Base-by-base conservation (phyloP, 2,888 invertebrate genomes). In the Phengaris arion region DNA sequence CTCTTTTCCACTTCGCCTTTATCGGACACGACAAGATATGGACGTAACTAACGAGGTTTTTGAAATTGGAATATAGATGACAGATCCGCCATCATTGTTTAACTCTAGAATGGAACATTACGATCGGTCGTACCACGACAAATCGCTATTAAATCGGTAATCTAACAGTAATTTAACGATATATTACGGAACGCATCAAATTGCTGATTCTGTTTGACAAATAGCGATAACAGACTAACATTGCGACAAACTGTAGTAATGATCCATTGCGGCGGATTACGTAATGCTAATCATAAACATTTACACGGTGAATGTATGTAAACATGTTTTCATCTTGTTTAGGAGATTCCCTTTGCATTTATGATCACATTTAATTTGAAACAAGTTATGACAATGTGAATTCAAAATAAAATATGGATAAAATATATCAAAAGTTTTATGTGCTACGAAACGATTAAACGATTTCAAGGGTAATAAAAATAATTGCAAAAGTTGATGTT, bases 21-120 rank as follows among this genome's bases (percentile, higher is more conserved):
- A 35, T 4, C 35, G 35, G 35, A 35, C 35, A 35, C 2, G 35
- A 35, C 3, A 35, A 35, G 35, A 35, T 10, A 64, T 64, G 6
- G 64, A 64, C 64, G 64, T 12, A 2, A 52, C 35, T 45, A 64
- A 64, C 35, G 35, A 64, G 64, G 64, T 64, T 35, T 64, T 64
- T 64, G 64, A 45, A 64, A 64, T 64, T 45, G 64, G 12, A 45
- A 35, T 35, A 64, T 35, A 35, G 35, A 35, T 35, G 64, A 13
- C 7, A 64, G 35, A 64, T 64, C 64, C 64, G 64, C 64, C 76
- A 74, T 78, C 77, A 77, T 76, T 75, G 59, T 35, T 75, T 74
- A 75, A 76, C 13, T 64, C 64, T 64, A 64, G 35, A 64, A 64
- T 64, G 64, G 35, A 64, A 64, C 64, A 45, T 64, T 35, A 64